A percentile compares a stretch with the other conserved stretches of the same genome.
These are phyloP conservation scores for Columbina picui DNA, from an alignment of 2,113 vertebrate species.

Conservation along the genomic window DNA sequence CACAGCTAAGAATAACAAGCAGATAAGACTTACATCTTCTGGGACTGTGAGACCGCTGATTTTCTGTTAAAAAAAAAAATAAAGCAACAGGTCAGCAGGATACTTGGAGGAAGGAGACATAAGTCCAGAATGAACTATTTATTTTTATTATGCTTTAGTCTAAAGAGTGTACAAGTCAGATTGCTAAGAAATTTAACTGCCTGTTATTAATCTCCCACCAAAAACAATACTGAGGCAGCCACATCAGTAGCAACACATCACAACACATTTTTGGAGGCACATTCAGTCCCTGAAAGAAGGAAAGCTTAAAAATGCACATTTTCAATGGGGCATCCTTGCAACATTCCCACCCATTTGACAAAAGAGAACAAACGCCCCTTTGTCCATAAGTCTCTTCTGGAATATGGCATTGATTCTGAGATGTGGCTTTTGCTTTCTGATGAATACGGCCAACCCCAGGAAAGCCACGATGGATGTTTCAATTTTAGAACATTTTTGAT, in stretches of 20 bases:
- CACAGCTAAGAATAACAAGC: slow-evolving; percentile 23
- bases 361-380: neutral
- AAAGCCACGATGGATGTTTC: neutral
- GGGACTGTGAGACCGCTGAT: slow-evolving; percentile 71
- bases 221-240: neutral
- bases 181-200: neutral
- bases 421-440: neutral
- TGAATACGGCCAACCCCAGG: neutral
- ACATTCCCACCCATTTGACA: neutral
- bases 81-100: slow-evolving; percentile 32
- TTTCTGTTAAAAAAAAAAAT: slow-evolving; percentile 35
- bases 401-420: neutral
- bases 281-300: neutral
- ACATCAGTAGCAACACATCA: neutral
- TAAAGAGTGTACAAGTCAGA: neutral
- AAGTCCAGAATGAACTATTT: neutral
- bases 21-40: slow-evolving; percentile 71
- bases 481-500: neutral
- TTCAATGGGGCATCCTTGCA: neutral
- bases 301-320: neutral
- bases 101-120: neutral
- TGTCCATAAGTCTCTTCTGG: neutral
- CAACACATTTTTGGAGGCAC: neutral
- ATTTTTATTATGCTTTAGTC: slow-evolving; percentile 12
- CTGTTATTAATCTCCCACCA: neutral